Base-by-base conservation (phyloP, 1,140 invertebrate species). In the Aphidius gifuensis region DNA sequence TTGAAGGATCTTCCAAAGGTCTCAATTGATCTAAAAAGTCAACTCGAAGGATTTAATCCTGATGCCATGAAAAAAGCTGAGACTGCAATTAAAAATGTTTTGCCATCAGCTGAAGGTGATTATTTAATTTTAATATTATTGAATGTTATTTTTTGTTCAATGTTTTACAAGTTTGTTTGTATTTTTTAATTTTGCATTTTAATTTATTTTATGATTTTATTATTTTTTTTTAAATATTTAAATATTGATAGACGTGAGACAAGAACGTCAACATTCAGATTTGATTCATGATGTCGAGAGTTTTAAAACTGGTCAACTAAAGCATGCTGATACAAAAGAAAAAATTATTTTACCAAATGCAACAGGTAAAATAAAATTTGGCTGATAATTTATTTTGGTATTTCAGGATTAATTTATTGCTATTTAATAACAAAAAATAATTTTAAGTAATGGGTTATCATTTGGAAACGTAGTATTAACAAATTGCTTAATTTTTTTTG, bases 1-100 rank as follows among this genome's bases (percentile, higher is more conserved):
- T 85, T 94, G 54, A 93, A 95, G 82, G 91, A 95, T 79, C 84
- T 95, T 58, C 93, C 92, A 62, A 94, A 94, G 84, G 92, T 96
- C 60, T 90, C 90, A 60, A 84, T 86, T 45, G 91, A 92, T 76
- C 83, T 96, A 55, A 96, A 95, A 79, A 91, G 86, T 74, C 90
- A 96, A 80, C 81, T 95, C 68, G 92, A 94, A 78, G 86, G 87
- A 8, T 96, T 96, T 83, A 92, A 93, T 72, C 84, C 87, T 16
- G 88, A 88, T 61, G 87, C 88, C 65, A 85, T 96, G 77, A 93
- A 93, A 74, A 90, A 92, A 68, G 89, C 92, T 6, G 86, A 88
- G 64, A 94, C 92, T 50, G 86, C 90, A 64, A 93, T 95, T 74
- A 96, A 95, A 76, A 92, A 90, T 58, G 85, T 92, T 64, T 82